Evolutionary conservation across 2,888 invertebrate species (phyloP).

Genomic region (Eristalis pertinax): DNA sequence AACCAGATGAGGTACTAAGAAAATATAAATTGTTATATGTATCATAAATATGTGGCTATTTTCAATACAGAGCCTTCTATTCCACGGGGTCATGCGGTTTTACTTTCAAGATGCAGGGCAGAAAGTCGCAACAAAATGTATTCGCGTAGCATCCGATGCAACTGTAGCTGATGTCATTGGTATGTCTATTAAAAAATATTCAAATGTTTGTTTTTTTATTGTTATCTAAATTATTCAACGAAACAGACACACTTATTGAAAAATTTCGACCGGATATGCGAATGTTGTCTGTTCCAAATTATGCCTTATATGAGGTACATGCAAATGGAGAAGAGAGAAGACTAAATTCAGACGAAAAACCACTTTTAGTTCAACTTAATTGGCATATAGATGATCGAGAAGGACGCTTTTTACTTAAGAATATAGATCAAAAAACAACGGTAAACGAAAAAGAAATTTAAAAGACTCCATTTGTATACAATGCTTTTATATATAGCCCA

Average conservation of each 20-base stretch:
- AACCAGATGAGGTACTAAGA: slow-evolving; percentile 94
- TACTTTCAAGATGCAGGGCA: slow-evolving; percentile 99
- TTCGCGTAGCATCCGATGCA: slow-evolving; percentile 97
- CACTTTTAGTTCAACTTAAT: slow-evolving; percentile 97
- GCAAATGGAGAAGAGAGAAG: slow-evolving; percentile 93
- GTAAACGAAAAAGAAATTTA: slow-evolving; percentile 69
- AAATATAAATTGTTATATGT: background rate
- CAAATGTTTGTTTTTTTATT: too few species aligned
- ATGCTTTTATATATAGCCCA: slow-evolving; percentile 81
- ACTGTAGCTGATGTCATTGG: slow-evolving; percentile 97
- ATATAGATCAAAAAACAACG: slow-evolving; percentile 91
- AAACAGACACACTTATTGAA: slow-evolving; percentile 93
- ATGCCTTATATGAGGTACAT: slow-evolving; percentile 89
- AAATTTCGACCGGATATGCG: slow-evolving; percentile 99
- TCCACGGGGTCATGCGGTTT: slow-evolving; percentile 99
- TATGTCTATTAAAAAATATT: slow-evolving; percentile 75
- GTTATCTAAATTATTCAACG: background rate
- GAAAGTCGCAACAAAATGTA: slow-evolving; percentile 99
- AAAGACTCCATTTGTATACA: background rate
- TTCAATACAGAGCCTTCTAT: slow-evolving; percentile 93
- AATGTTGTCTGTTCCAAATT: slow-evolving; percentile 91
- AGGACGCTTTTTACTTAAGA: slow-evolving; percentile 96
- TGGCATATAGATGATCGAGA: slow-evolving; percentile 99
- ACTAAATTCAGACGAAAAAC: slow-evolving; percentile 95
- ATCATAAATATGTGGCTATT: background rate